These are phyloP conservation scores for Apis dorsata DNA, from an alignment of 1,140 invertebrate species.

Conservation along the genomic window DNA sequence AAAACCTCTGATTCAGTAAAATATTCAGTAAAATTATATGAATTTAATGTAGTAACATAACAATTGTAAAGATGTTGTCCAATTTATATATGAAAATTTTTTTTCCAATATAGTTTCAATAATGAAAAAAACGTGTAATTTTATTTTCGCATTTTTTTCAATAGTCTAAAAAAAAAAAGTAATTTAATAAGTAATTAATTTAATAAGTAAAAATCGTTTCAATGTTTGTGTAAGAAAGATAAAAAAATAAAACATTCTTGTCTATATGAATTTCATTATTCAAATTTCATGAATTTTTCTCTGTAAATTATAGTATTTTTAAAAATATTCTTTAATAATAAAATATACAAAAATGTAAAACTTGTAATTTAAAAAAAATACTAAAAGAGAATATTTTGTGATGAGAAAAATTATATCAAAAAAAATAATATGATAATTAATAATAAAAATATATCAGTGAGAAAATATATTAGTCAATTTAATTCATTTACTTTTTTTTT, in stretches of 20 bases:
- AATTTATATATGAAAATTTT: constrained; percentile 20
- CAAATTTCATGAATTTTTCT: not conserved
- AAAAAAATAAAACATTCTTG: not conserved
- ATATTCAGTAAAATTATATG: constrained; percentile 28
- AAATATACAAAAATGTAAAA: no score
- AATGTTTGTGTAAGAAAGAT: not conserved
- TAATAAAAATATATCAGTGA: no score
- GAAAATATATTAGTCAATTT: no score
- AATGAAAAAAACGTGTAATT: not conserved
- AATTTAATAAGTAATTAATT: constrained; percentile 3
- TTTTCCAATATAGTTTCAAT: not conserved
- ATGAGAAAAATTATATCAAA: no score
- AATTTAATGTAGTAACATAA: constrained; percentile 30
- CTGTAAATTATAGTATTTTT: not conserved
- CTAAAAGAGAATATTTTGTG: no score
- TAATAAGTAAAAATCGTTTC: constrained; percentile 1
- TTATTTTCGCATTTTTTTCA: not conserved
- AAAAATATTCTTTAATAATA: no score
- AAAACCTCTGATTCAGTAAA: constrained; percentile 41
- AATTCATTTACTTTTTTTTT: no score
- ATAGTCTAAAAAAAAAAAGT: not conserved
- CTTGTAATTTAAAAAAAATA: no score
- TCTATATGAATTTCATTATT: not conserved
- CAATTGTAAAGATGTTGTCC: not conserved
- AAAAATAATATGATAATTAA: no score